A percentile compares a stretch with the other conserved stretches of the same genome.
Conservation (phyloP, 2,797 vertebrate species). For the Bufotes viridis region DNA sequence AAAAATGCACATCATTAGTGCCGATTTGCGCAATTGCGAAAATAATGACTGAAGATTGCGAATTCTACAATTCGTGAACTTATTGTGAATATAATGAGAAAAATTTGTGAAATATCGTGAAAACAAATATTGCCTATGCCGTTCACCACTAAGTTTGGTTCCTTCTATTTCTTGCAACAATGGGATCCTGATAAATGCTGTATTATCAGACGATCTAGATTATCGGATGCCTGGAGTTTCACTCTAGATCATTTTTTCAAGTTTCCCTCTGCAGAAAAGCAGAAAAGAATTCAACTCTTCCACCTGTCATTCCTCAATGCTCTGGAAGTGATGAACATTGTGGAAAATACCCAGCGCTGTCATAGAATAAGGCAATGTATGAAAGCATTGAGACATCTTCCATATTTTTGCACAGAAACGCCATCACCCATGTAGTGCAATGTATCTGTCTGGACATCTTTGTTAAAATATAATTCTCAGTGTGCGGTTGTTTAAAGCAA, state of each 20-base stretch:
- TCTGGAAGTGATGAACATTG: slow-evolving; percentile 15
- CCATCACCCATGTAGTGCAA: slow-evolving; percentile 22
- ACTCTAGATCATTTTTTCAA: neutral
- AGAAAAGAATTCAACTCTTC: neutral
- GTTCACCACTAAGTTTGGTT: too few species aligned
- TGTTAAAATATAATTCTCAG: slow-evolving; percentile 50
- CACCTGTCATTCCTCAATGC: neutral
- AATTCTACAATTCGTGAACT: too few species aligned
- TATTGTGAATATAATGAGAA: too few species aligned
- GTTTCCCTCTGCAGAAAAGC: neutral
- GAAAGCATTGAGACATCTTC: slow-evolving; percentile 22
- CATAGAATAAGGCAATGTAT: neutral
- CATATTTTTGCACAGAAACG: slow-evolving; percentile 29
- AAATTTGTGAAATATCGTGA: too few species aligned
- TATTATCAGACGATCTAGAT: neutral
- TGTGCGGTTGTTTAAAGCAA: slow-evolving; percentile 41
- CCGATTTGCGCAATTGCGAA: too few species aligned
- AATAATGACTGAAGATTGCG: too few species aligned
- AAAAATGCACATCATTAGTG: too few species aligned
- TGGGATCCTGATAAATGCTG: neutral
- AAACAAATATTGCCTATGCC: too few species aligned
- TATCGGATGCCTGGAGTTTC: neutral
- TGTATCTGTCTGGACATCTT: slow-evolving; percentile 48
- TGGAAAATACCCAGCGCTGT: neutral
- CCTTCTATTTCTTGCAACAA: neutral